Evolutionary conservation across 1,140 invertebrate species (phyloP).

Genomic region (Brachionus sp.): DNA sequence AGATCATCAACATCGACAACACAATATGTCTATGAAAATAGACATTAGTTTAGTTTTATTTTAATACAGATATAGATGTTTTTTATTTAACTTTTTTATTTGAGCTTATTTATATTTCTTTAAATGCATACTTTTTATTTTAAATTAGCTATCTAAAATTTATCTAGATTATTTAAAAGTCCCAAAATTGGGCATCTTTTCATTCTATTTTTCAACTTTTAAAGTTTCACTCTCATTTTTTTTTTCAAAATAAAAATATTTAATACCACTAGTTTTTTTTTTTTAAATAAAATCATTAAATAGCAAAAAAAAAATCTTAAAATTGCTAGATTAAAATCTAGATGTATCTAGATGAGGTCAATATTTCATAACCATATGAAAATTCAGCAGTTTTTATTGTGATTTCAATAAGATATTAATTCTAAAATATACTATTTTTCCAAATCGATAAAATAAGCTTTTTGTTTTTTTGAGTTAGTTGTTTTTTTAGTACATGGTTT

Average conservation of each 20-base stretch:
- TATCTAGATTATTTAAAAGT: not conserved
- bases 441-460: no score
- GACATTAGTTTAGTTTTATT: not conserved
- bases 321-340: no score
- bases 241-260: not conserved
- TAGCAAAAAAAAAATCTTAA: not conserved
- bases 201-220: not conserved
- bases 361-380: no score
- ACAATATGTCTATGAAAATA: slow-evolving; percentile 14
- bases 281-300: slow-evolving; percentile 11
- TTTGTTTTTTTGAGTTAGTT: no score
- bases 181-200: not conserved
- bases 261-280: not conserved
- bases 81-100: not conserved
- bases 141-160: not conserved
- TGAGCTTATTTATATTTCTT: not conserved
- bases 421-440: no score
- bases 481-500: no score
- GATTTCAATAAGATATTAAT: no score
- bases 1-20: not conserved
- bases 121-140: not conserved
- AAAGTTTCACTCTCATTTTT: not conserved
- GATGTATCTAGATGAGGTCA: no score
- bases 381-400: no score
- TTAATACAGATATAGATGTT: not conserved